Evolutionary conservation across 2,888 invertebrate genomes (phyloP).

Genomic region (Empis stercorea): DNA sequence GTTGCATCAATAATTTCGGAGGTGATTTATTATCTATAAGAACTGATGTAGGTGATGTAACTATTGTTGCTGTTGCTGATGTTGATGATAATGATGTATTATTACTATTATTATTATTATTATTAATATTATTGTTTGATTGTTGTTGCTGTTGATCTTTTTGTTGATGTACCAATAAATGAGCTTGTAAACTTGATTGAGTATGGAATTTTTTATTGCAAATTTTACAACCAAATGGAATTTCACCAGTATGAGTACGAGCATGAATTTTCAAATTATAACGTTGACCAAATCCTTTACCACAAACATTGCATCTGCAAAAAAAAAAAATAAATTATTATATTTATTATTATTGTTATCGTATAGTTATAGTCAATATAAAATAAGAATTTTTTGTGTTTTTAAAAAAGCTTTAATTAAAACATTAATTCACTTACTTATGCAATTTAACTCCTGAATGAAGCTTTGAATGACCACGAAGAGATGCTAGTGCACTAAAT

Average conservation of each 20-base stretch:
- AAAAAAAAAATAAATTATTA: neutral
- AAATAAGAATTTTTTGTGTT: too few relatives aligned
- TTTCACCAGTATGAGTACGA: slow-evolving; percentile 34
- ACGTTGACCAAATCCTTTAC: slow-evolving; percentile 35
- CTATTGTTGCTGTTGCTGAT: slow-evolving; percentile 19
- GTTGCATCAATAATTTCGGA: neutral
- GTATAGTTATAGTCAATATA: too few relatives aligned
- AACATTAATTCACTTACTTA: slow-evolving; percentile 27
- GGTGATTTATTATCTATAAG: neutral
- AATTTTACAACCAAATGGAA: slow-evolving; percentile 34
- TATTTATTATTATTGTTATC: too few relatives aligned
- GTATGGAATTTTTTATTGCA: slow-evolving; percentile 35
- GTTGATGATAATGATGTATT: too few relatives aligned
- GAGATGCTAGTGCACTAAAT: slow-evolving; percentile 36
- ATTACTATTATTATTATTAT: too few relatives aligned
- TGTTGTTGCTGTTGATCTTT: slow-evolving; percentile 18
- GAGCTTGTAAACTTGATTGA: slow-evolving; percentile 33
- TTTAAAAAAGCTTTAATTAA: too few relatives aligned
- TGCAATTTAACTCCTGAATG: slow-evolving; percentile 35
- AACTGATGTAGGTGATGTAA: neutral
- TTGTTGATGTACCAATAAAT: slow-evolving; percentile 33
- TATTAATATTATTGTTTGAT: slow-evolving; percentile 13
- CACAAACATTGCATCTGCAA: slow-evolving; percentile 33
- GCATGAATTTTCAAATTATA: slow-evolving; percentile 35
- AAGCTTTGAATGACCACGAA: slow-evolving; percentile 33